phyloP scores from a whole-genome alignment of 2,797 vertebrate genomes.

The Spondyliosoma cantharus region DNA sequence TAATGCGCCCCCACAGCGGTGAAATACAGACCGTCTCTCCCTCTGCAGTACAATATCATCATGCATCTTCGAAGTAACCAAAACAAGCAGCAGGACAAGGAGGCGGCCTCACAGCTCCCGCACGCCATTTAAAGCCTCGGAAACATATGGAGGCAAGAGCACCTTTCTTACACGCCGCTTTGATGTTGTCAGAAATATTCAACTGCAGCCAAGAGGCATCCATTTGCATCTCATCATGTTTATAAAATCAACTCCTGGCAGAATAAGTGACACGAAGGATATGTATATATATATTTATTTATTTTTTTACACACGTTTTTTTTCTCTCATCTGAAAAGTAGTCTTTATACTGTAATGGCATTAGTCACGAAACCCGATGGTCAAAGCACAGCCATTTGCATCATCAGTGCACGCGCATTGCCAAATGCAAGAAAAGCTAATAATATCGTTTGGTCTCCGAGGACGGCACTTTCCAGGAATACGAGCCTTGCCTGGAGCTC shows the following conservation, averaged over 20 bases:
- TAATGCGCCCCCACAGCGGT: constrained; percentile 49
- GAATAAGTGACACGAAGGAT: constrained; percentile 8
- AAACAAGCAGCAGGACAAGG: constrained; percentile 18
- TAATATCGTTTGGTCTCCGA: constrained; percentile 19
- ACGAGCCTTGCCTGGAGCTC: constrained; percentile 27
- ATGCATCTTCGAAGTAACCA: constrained; percentile 42
- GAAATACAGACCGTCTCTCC: constrained; percentile 56
- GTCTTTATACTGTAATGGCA: not conserved
- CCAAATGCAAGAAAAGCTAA: constrained; percentile 54
- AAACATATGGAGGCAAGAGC: constrained; percentile 46
- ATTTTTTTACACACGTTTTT: not conserved
- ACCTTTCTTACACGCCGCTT: constrained; percentile 34
- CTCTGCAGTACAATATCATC: constrained; percentile 45
- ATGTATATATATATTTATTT: too few species aligned
- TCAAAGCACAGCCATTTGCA: constrained; percentile 33
- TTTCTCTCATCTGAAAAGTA: not conserved
- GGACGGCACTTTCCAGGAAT: constrained; percentile 35
- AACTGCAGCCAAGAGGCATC: constrained; percentile 6
- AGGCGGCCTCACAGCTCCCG: constrained; percentile 20
- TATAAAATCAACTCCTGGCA: constrained; percentile 60
- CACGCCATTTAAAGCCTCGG: constrained; percentile 15
- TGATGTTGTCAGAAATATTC: constrained; percentile 28
- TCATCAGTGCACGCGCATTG: not conserved
- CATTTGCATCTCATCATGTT: constrained; percentile 67
- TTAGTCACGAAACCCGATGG: constrained; percentile 6